Evolutionary conservation across 2,797 vertebrate genomes (phyloP).

Genomic region (Hoplostethus atlanticus): DNA sequence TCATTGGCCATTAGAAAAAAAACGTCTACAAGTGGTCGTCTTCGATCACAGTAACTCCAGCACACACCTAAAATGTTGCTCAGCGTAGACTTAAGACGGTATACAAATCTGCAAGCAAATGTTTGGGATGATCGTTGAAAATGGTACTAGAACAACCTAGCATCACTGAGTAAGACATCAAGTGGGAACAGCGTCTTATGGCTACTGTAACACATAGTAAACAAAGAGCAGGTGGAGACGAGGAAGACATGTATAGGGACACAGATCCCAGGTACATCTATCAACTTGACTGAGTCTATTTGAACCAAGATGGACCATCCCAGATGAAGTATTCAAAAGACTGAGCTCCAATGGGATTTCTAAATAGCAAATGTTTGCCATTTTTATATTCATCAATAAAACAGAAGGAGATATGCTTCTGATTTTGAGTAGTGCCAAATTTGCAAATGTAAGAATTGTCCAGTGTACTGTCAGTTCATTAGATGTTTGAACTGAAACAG

Average conservation of each 20-base stretch:
- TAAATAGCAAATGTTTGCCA: slow-evolving; percentile 15
- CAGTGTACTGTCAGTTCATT: slow-evolving; percentile 37
- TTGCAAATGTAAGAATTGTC: slow-evolving; percentile 24
- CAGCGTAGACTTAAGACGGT: slow-evolving; percentile 60
- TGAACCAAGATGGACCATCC: slow-evolving; percentile 40
- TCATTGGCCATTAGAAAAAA: slow-evolving; percentile 67
- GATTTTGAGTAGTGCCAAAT: slow-evolving; percentile 20
- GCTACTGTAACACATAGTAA: slow-evolving; percentile 49
- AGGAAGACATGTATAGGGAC: slow-evolving; percentile 74
- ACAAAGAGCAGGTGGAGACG: slow-evolving; percentile 52
- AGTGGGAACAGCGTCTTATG: slow-evolving; percentile 50
- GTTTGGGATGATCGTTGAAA: slow-evolving; percentile 28
- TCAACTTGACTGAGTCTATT: slow-evolving; percentile 29
- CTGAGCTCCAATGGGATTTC: slow-evolving; percentile 15
- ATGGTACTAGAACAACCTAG: slow-evolving; percentile 43
- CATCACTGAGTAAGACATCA: slow-evolving; percentile 51
- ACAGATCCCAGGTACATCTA: slow-evolving; percentile 49
- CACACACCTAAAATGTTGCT: slow-evolving; percentile 70
- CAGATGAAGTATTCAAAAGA: slow-evolving; percentile 41
- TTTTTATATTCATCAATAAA: neutral
- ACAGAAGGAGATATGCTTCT: slow-evolving; percentile 33
- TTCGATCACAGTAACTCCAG: slow-evolving; percentile 78
- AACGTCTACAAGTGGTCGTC: slow-evolving; percentile 66
- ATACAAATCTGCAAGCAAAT: slow-evolving; percentile 65
- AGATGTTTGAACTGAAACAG: slow-evolving; percentile 44